Evolutionary conservation across 2,888 invertebrate species (phyloP), one percentile per base, ranked within the genome.

Genomic region (Anagyrus pseudococci): DNA sequence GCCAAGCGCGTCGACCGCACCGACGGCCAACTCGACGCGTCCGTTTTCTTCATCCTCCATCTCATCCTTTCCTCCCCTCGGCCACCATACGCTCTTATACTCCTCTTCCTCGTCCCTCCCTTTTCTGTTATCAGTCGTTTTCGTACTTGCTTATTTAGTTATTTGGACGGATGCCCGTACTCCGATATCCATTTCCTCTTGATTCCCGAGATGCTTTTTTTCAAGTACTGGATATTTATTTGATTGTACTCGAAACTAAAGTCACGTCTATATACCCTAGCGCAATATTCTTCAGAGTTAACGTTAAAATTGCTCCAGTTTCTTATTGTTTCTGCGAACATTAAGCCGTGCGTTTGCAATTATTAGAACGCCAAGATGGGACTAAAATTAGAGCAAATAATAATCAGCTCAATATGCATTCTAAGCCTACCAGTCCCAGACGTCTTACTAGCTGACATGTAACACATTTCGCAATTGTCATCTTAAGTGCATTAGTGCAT

Each of bases 1-100:
- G 22, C n/a, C 78, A 75, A 75, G 77, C 77, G 75, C 75, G 69
- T 72, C 76, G 76, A 17, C 22, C 13, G n/a, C 15, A 75, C 77
- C 41, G 26, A 50, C 59, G 48, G 44, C 48, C 58, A 54, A 26
- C 8, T 25, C 48, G 15, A 8, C 46, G 8, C 46, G 19, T 46
- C 26, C 41, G 53, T 53, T 41, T 17, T 53, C 41, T 2, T 69
- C 69, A 49, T 48, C 55, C 23, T 44, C 52, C n/a, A 6, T n/a
- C n/a, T 43, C 8, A 8, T 10, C 43, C n/a, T 33, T 33, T 33
- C 8, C 7, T 33, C 8, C 7, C 13, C 8, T 8, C 33, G 33
- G 33, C 33, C 33, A 33, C 13, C 13, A 33, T 8, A 13, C 8
- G 13, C 8, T 33, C 33, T 33, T 13, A 13, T 33, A 33, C 33